Conservation (phyloP, 2,888 invertebrate genomes). For the Tenthredo distinguenda region DNA sequence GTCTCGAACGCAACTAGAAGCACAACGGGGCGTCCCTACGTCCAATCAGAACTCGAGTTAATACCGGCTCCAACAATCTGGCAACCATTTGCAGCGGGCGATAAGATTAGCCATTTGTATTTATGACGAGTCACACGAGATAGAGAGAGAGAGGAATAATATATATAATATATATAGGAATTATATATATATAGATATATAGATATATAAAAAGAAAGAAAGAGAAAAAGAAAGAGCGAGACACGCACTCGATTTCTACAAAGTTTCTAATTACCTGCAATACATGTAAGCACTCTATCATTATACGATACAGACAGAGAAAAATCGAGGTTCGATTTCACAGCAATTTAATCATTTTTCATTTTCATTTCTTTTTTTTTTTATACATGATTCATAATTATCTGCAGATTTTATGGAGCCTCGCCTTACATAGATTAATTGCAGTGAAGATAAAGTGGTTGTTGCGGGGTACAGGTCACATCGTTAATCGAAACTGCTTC, state of each 20-base stretch:
- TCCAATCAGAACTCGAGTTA: not conserved
- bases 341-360: not conserved
- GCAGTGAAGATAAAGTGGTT: no score
- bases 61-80: not conserved
- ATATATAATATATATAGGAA: not conserved
- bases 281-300: not conserved
- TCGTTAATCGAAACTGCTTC: no score
- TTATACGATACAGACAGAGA: not conserved
- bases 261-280: constrained; percentile 23
- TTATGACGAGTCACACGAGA: constrained; percentile 11
- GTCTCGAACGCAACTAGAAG: constrained; percentile 27
- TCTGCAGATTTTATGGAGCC: no score
- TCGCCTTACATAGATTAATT: no score
- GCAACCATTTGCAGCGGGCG: constrained; percentile 21
- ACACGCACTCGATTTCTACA: not conserved
- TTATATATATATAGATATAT: not conserved
- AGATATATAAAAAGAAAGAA: not conserved
- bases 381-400: not conserved
- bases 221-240: not conserved
- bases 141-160: not conserved
- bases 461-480: no score
- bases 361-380: not conserved
- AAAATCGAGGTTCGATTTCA: not conserved
- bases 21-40: constrained; percentile 23
- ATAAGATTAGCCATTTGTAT: constrained; percentile 45